phyloP scores from a whole-genome alignment of 1,140 invertebrate species.

The Chymomyza costata region DNA sequence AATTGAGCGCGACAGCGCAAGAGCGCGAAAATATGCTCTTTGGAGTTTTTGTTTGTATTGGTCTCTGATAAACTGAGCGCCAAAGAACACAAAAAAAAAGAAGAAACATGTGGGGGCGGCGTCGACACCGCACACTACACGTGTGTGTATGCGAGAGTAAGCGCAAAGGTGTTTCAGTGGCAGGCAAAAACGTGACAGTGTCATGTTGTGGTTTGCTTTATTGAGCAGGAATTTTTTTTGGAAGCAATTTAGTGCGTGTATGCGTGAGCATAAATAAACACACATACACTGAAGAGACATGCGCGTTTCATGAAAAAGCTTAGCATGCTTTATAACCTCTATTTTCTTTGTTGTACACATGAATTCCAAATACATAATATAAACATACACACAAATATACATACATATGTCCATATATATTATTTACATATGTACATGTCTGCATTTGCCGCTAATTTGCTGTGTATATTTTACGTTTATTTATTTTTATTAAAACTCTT shows the following conservation, averaged over 20 bases:
- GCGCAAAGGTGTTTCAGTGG: too few relatives aligned
- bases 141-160: too few relatives aligned
- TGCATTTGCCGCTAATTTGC: slow-evolving; percentile 53
- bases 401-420: slow-evolving; percentile 10
- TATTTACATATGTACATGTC: slow-evolving; percentile 26
- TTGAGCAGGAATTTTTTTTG: slow-evolving; percentile 18
- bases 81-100: slow-evolving; percentile 15
- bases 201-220: slow-evolving; percentile 54
- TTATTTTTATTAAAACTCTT: slow-evolving; percentile 38
- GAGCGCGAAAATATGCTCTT: slow-evolving; percentile 2
- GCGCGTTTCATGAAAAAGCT: slow-evolving; percentile 62
- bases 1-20: slow-evolving; percentile 6
- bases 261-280: slow-evolving; percentile 42
- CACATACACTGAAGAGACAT: slow-evolving; percentile 25
- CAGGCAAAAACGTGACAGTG: slow-evolving; percentile 62
- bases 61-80: slow-evolving; percentile 20
- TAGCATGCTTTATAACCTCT: slow-evolving; percentile 69
- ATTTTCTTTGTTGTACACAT: too few relatives aligned
- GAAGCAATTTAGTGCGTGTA: slow-evolving; percentile 17
- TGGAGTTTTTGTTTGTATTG: too few relatives aligned
- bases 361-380: too few relatives aligned
- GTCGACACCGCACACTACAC: too few relatives aligned
- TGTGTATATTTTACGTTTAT: slow-evolving; percentile 32
- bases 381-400: too few relatives aligned
- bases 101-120: slow-evolving; percentile 57